Base-by-base conservation (phyloP, 1,140 invertebrate species). In the Drosophila baimaii region DNA sequence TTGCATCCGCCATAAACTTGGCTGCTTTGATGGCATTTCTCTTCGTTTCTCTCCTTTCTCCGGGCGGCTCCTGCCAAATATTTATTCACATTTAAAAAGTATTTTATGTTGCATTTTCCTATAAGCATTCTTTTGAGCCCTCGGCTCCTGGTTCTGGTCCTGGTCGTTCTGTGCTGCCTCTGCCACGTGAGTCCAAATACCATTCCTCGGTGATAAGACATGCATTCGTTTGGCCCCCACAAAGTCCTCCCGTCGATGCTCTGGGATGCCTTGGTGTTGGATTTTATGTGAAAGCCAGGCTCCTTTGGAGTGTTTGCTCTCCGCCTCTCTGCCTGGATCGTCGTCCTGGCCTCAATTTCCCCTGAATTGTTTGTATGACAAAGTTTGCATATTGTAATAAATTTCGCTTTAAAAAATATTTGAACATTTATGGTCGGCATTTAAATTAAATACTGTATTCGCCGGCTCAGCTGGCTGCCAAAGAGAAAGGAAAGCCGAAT, bases 81-180 rank as follows among this genome's bases (percentile, higher is more conserved):
- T 88, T 86, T 86, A 89, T 89, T 17, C 84, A 62, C 72, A 86
- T 86, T 89, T 84, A 79, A 77, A 84, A 89, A 84, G 84, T 77
- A 89, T 86, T 86, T 86, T 86, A 89, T 89, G 84, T 70, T 84
- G 72, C 84, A 88, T 88, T 88, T 83, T 63, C 64, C 79, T 49
- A 79, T 79, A 82, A 68, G 83, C 75, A 89, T 70, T 86, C 68
- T 44, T 44, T 64, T 63, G 66, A 25, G 37, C 41, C 17, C 56
- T 39, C 7, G 10, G 27, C 23, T 65, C 19, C 23, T 10, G 54
- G 33, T 33, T 0, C 29, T 31, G n/a, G n/a, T n/a, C 29, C 29
- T 3, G 15, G 3, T 21, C 12, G 1, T 33, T 10, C 27, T 51
- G 49, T 51, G 49, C 25, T 17, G 17, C 49, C 29, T 15, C 13